These are phyloP conservation scores for Aegithalos caudatus DNA, from an alignment of 2,113 vertebrate species.

Conservation along the genomic window DNA sequence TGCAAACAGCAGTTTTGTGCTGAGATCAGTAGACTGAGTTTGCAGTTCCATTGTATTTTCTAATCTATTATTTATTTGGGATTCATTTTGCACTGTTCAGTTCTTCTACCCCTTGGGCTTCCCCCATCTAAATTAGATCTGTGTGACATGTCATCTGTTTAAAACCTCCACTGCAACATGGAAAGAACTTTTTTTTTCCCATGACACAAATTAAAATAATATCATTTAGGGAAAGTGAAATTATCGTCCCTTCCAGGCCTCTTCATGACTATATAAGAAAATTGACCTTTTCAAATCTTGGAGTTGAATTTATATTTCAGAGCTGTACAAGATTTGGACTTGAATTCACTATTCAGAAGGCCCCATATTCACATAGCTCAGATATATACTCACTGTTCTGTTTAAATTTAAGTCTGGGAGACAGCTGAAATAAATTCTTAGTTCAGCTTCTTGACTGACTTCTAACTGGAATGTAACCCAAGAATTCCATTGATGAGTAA, in stretches of 20 bases:
- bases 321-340: not conserved
- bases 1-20: not conserved
- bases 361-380: not conserved
- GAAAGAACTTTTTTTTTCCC: not conserved
- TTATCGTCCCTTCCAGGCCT: not conserved
- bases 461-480: not conserved
- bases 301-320: not conserved
- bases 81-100: conserved; percentile 40
- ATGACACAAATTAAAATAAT: conserved; percentile 41
- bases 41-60: conserved; percentile 43
- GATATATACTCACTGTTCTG: not conserved
- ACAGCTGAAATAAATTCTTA: not conserved
- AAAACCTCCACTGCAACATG: not conserved
- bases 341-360: not conserved
- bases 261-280: not conserved
- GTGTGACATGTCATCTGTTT: conserved; percentile 2
- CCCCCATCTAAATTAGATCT: conserved; percentile 39
- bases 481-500: not conserved
- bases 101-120: conserved; percentile 39
- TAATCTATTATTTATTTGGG: conserved; percentile 55
- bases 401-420: not conserved
- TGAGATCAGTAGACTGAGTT: conserved; percentile 15
- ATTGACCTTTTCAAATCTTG: not conserved
- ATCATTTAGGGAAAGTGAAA: conserved; percentile 12
- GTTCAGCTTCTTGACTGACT: not conserved